phyloP scores from a whole-genome alignment of 2,797 vertebrate genomes.

The Karalla daura region DNA sequence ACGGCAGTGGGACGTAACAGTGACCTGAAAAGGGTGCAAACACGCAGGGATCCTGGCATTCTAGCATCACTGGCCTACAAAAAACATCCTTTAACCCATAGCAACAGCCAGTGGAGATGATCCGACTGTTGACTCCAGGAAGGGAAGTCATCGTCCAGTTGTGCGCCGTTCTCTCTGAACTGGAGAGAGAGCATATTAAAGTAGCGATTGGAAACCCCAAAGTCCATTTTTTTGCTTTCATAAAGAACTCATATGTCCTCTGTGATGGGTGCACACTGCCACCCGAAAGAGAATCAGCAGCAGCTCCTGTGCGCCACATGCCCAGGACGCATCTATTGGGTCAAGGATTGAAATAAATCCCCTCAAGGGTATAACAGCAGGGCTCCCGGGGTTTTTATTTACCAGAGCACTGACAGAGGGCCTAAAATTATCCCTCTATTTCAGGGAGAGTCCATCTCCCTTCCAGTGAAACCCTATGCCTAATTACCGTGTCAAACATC shows the following conservation, averaged over 20 bases:
- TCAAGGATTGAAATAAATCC: conserved; percentile 57
- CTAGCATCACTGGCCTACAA: conserved; percentile 51
- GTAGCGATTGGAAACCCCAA: conserved; percentile 9
- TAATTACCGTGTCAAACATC: conserved; percentile 78
- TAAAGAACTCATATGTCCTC: neutral
- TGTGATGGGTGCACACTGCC: conserved; percentile 11
- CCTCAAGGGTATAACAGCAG: conserved; percentile 43
- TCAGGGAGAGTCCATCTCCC: conserved; percentile 58
- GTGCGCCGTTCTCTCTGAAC: neutral
- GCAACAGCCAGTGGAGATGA: conserved; percentile 18
- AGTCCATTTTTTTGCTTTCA: conserved; percentile 11
- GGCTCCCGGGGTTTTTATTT: conserved; percentile 64
- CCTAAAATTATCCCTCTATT: conserved; percentile 79
- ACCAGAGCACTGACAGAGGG: conserved; percentile 64
- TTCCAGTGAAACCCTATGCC: conserved; percentile 74
- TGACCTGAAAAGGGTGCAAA: conserved; percentile 41
- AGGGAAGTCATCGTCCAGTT: neutral
- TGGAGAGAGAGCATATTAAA: conserved; percentile 10
- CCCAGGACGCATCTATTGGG: conserved; percentile 18
- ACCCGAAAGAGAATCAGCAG: conserved; percentile 20
- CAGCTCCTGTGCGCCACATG: conserved; percentile 18
- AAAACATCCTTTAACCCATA: conserved; percentile 19
- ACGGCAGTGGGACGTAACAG: conserved; percentile 34
- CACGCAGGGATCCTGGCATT: conserved; percentile 34
- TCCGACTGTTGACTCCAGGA: conserved; percentile 16